Conservation (phyloP, 2,888 invertebrate species). For the Odontomyia ornata region DNA sequence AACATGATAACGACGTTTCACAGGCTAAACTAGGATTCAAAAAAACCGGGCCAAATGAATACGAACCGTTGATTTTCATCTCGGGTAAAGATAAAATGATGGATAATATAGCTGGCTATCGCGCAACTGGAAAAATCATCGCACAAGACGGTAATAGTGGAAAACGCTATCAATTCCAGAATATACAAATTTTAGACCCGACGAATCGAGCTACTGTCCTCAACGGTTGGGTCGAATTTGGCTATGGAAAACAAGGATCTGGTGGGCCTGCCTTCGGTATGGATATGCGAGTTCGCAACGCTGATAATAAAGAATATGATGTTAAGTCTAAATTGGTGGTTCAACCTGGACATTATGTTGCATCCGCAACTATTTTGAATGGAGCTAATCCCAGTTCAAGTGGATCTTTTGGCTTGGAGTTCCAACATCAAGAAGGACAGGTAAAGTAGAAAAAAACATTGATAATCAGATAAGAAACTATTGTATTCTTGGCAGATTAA, state of each 20-base stretch:
- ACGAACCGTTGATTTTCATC: conserved; percentile 70
- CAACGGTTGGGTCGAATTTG: conserved; percentile 58
- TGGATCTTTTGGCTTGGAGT: conserved; percentile 22
- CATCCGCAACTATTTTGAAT: conserved; percentile 17
- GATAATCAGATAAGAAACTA: not conserved
- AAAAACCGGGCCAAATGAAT: conserved; percentile 62
- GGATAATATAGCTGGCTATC: conserved; percentile 57
- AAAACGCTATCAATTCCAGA: conserved; percentile 57
- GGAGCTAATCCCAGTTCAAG: conserved; percentile 12
- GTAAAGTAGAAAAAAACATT: not conserved
- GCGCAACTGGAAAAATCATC: conserved; percentile 59
- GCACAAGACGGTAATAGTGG: conserved; percentile 52
- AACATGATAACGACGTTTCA: conserved; percentile 68
- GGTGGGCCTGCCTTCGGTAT: conserved; percentile 17
- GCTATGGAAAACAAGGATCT: not conserved
- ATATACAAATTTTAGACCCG: conserved; percentile 55
- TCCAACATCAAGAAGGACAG: conserved; percentile 13
- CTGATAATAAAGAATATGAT: conserved; percentile 20
- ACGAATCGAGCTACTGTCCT: conserved; percentile 54
- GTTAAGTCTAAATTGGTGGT: not conserved
- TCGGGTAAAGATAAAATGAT: not conserved
- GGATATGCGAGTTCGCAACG: conserved; percentile 15
- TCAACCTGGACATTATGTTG: conserved; percentile 22
- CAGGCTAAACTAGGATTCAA: conserved; percentile 71
- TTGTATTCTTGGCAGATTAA: not conserved